Conservation (phyloP, 1,140 invertebrate genomes). For the Drosophila quadrilineata region DNA sequence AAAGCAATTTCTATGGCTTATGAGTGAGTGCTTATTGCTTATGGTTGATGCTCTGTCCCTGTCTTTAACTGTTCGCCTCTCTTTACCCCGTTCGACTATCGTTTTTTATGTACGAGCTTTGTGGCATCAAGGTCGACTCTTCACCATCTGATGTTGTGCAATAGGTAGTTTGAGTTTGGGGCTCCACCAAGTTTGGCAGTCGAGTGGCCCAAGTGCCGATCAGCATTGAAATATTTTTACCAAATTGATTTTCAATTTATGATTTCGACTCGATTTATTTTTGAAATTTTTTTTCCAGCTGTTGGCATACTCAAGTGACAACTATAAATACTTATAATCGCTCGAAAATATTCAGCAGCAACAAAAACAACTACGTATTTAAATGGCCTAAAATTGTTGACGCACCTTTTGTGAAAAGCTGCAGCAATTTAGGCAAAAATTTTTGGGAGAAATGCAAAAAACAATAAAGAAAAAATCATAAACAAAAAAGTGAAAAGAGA, state of each 20-base stretch:
- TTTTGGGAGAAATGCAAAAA: constrained; percentile 49
- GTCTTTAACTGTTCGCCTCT: too few species aligned
- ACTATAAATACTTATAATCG: constrained; percentile 33
- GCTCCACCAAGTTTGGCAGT: constrained; percentile 11
- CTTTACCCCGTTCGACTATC: not conserved
- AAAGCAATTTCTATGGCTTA: constrained; percentile 34
- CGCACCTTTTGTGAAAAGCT: constrained; percentile 51
- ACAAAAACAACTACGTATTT: constrained; percentile 6
- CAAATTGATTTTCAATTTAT: too few species aligned
- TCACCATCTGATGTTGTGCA: constrained; percentile 28
- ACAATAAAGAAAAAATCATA: too few species aligned
- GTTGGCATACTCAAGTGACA: constrained; percentile 26
- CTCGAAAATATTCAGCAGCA: constrained; percentile 13
- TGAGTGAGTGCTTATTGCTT: constrained; percentile 19
- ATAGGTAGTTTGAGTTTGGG: constrained; percentile 2
- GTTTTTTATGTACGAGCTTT: not conserved
- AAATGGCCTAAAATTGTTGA: constrained; percentile 24
- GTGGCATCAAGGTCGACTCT: constrained; percentile 55
- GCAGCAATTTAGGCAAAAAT: constrained; percentile 30
- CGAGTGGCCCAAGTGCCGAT: constrained; percentile 7
- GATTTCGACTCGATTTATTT: too few species aligned
- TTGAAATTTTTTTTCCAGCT: too few species aligned
- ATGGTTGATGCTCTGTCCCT: too few species aligned
- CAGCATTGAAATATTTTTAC: constrained; percentile 20
- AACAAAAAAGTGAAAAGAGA: constrained; percentile 60